Evolutionary conservation across 2,888 invertebrate species (phyloP).

Genomic region (Eucera pruinosa): DNA sequence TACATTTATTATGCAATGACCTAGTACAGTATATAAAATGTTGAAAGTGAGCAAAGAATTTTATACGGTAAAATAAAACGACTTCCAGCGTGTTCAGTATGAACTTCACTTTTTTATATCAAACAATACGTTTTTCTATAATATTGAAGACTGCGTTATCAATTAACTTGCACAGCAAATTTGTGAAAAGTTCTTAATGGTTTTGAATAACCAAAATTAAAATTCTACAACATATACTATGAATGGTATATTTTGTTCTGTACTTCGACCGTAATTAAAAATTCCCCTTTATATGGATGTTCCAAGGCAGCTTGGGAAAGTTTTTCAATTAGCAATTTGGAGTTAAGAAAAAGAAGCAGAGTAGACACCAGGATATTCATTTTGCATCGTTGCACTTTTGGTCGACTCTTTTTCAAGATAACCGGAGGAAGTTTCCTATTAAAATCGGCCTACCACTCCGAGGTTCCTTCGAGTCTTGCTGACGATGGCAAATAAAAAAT

Average conservation of each 20-base stretch:
- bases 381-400: conserved; percentile 58
- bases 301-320: conserved; percentile 12
- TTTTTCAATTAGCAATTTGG: conserved; percentile 48
- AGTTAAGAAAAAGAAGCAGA: conserved; percentile 30
- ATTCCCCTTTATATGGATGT: conserved; percentile 15
- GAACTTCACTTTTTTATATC: no score
- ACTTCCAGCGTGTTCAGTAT: no score
- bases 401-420: conserved; percentile 10
- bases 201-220: no score
- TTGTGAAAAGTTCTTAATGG: no score
- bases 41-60: no score
- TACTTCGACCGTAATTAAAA: conserved; percentile 22
- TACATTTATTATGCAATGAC: no score
- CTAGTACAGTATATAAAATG: no score
- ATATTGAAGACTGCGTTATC: no score
- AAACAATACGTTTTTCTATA: no score
- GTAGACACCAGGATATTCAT: conserved; percentile 32
- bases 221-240: conserved; percentile 5
- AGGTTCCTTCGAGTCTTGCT: conserved; percentile 24
- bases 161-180: no score
- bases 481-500: conserved; percentile 46
- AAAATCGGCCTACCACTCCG: conserved; percentile 26
- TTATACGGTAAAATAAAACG: no score
- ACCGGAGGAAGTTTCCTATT: conserved; percentile 40
- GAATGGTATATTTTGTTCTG: no score